Evolutionary conservation across 2,888 invertebrate species (phyloP), one percentile per base, ranked within the genome.

Genomic region (Clitarchus hookeri): DNA sequence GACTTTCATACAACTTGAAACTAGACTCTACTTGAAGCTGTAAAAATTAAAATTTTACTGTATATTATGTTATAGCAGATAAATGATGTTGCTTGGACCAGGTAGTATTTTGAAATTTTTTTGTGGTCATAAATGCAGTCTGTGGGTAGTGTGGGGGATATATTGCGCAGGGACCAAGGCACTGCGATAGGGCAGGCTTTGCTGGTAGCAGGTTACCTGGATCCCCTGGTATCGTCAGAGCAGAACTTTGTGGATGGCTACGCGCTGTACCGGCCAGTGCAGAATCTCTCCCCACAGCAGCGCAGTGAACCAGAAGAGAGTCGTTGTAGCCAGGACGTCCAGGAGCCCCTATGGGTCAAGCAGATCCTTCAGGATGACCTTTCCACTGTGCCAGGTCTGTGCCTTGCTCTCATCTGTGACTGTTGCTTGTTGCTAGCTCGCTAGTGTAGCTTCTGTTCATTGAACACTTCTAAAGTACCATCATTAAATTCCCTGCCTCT

Each of bases 141-240:
- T 79, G 26, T 85, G 44, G 12, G 16, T 48, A 16, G 48, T 13
- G 48, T 6, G 16, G 48, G 2, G 48, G 48, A 19, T 65, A 19
- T 65, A n/a, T 23, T 65, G 65, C 26, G 12, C 82, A 84, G 84
- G 89, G 92, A 94, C n/a, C 96, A 96, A 92, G 97, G 96, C 1
- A 93, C 94, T 19, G 94, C 95, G 27, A 94, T 97, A 87, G 96
- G 97, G 85, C 97, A 97, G 91, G 95, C 95, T 26, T 92, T 97
- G 77, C 90, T 97, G 25, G 95, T 95, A 90, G 95, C 95, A 0
- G 95, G 95, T 25, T 96, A 95, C 89, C 93, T 97, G 89, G 96
- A 96, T 90, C 93, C 94, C 86, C 13, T 82, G n/a, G 90, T 90
- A 65, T 91, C 94, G 87, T 91, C 93, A 1, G 95, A 95, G 88